Evolutionary conservation across 1,140 invertebrate genomes (phyloP).

Genomic region (Apolygus lucorum): DNA sequence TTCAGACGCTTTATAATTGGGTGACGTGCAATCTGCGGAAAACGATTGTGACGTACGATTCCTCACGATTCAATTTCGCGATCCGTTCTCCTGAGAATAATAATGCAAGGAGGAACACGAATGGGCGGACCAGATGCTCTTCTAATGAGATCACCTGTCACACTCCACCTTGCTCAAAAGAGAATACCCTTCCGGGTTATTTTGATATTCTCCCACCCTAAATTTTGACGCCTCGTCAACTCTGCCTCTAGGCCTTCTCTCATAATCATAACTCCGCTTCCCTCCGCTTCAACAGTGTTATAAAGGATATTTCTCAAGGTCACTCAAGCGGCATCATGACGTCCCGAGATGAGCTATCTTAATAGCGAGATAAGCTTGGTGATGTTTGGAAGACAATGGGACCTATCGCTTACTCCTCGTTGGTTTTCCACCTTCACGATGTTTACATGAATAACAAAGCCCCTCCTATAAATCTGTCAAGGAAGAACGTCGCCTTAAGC

Average conservation of each 20-base stretch:
- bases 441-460: not conserved
- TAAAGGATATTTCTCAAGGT: not conserved
- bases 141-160: constrained; percentile 13
- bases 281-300: no score
- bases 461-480: not conserved
- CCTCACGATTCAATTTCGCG: not conserved
- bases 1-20: no score
- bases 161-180: not conserved
- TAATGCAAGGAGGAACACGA: not conserved
- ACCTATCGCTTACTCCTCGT: not conserved
- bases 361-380: not conserved
- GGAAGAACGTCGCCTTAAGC: not conserved
- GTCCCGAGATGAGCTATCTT: not conserved
- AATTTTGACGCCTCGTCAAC: constrained; percentile 6
- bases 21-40: no score
- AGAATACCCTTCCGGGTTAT: not conserved
- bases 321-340: not conserved
- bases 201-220: not conserved
- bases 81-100: not conserved
- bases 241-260: no score
- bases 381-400: not conserved
- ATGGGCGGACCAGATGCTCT: not conserved
- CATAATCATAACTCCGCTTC: no score
- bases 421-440: not conserved
- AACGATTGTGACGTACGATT: no score